Evolutionary conservation across 2,113 vertebrate genomes (phyloP).

Genomic region (Himantopus leucocephalus): DNA sequence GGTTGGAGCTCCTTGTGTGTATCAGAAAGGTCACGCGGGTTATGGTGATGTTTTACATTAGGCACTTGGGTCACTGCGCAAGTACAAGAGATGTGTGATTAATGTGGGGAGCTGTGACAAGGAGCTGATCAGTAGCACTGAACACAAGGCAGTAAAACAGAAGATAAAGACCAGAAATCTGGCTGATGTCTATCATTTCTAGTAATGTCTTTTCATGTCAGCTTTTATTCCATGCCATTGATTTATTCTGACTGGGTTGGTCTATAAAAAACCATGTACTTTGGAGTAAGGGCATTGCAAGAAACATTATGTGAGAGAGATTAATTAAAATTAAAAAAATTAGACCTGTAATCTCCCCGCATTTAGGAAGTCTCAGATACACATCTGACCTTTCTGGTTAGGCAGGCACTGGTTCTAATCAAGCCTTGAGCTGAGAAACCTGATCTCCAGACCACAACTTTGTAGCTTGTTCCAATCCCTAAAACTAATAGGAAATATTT

Average conservation of each 20-base stretch:
- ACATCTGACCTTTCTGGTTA: not conserved
- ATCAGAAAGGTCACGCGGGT: not conserved
- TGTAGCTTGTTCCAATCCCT: not conserved
- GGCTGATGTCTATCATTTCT: not conserved
- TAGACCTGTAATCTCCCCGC: not conserved
- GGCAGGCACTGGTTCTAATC: not conserved
- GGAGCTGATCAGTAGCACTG: not conserved
- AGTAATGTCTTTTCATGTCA: not conserved
- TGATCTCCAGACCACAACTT: not conserved
- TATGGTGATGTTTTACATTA: not conserved
- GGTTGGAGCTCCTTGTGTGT: not conserved
- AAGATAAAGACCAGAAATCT: not conserved
- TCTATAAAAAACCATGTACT: not conserved
- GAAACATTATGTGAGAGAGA: not conserved
- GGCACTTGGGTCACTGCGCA: not conserved
- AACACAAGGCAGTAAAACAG: not conserved
- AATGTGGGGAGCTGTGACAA: not conserved
- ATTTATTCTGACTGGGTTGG: not conserved
- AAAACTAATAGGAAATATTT: not conserved
- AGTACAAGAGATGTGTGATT: not conserved
- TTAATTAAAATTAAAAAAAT: not conserved
- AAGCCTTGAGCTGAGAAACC: not conserved
- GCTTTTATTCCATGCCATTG: not conserved
- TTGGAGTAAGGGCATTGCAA: not conserved
- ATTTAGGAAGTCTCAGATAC: not conserved